These are phyloP conservation scores for Trachythela sp. DNA, from an alignment of 64 coral and sea anemone genomes.

Conservation along the genomic window DNA sequence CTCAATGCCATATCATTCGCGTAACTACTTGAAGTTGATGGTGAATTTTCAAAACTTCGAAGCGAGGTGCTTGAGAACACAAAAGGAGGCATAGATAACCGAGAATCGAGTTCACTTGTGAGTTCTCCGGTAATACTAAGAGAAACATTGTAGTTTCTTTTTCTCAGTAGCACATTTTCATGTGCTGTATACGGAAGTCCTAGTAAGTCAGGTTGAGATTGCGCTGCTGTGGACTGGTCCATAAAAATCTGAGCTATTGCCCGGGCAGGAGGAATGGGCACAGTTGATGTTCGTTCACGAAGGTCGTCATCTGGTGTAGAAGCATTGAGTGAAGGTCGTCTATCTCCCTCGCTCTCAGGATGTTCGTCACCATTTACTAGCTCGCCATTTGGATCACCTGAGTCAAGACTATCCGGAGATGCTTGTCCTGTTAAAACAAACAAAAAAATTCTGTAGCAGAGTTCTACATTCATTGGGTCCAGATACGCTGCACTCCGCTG, in stretches of 20 bases:
- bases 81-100: slow-evolving; percentile 11
- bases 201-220: slow-evolving; percentile 9
- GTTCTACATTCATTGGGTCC: no score
- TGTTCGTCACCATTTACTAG: background rate
- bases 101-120: background rate
- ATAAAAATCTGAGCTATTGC: background rate
- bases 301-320: slow-evolving; percentile 15
- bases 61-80: background rate
- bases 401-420: background rate
- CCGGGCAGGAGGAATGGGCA: background rate
- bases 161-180: background rate
- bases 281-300: slow-evolving; percentile 1
- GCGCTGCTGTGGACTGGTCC: background rate
- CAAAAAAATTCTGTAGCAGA: no score
- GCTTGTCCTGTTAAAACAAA: background rate
- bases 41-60: slow-evolving; percentile 1
- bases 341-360: background rate
- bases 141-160: background rate
- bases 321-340: background rate
- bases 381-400: background rate
- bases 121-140: background rate
- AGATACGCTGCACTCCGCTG: no score
- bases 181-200: background rate
- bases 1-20: background rate
- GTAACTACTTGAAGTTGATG: background rate